Conservation (phyloP, 2,888 invertebrate genomes). For the Apodemia hepburni region DNA sequence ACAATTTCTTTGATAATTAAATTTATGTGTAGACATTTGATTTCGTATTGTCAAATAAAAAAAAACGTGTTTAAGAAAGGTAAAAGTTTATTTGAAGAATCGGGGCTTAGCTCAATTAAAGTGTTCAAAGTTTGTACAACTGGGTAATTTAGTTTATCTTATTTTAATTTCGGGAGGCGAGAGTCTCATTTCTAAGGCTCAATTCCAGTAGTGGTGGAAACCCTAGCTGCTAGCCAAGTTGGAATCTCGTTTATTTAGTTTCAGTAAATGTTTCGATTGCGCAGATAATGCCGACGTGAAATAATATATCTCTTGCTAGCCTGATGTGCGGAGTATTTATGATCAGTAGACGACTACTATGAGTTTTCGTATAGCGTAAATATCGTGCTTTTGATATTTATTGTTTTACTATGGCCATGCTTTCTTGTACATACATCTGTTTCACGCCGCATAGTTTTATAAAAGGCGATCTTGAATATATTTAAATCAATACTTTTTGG, state of each 20-base stretch:
- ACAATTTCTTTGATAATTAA: too few species aligned
- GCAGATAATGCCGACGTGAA: slow-evolving; percentile 1
- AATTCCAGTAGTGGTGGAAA: not conserved
- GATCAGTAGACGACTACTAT: slow-evolving; percentile 11
- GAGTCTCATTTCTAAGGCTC: not conserved
- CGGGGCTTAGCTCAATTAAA: too few species aligned
- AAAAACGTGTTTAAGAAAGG: too few species aligned
- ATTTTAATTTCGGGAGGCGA: not conserved
- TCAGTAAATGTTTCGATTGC: slow-evolving; percentile 13
- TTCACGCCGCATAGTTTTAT: not conserved
- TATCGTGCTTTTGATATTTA: slow-evolving; percentile 8
- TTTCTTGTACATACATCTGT: not conserved
- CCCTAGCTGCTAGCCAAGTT: not conserved
- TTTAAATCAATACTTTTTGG: not conserved
- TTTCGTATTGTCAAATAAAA: too few species aligned
- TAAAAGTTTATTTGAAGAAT: too few species aligned
- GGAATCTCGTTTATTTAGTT: slow-evolving; percentile 12
- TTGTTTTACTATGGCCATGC: not conserved
- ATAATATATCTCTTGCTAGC: slow-evolving; percentile 4
- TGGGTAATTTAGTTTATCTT: not conserved
- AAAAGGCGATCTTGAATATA: too few species aligned
- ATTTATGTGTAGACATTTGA: too few species aligned
- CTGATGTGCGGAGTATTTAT: slow-evolving; percentile 6
- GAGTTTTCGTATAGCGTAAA: slow-evolving; percentile 1
- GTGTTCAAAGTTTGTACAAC: too few species aligned